phyloP scores from a whole-genome alignment of 2,113 vertebrate genomes.

The Bothrops jararaca region DNA sequence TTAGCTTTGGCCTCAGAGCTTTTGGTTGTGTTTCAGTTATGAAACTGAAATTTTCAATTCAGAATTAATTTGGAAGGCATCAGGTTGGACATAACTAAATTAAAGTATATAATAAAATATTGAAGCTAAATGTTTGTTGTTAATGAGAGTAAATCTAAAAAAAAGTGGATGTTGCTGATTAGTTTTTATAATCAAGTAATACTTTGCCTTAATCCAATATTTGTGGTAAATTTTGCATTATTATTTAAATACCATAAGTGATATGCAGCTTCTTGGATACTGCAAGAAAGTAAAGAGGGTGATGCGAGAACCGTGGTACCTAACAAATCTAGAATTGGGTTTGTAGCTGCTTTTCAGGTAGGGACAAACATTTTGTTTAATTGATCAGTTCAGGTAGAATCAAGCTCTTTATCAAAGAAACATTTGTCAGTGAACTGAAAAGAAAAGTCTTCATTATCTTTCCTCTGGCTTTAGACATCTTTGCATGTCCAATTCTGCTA shows the following conservation, averaged over 20 bases:
- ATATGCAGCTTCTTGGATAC: background rate
- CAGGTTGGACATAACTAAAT: background rate
- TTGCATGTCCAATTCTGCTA: background rate
- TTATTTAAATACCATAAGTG: background rate
- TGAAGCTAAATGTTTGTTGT: background rate
- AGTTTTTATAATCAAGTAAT: background rate
- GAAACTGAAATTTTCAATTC: background rate
- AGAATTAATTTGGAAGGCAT: background rate
- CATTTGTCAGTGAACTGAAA: background rate
- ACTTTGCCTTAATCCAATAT: background rate
- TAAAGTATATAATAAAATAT: constrained; percentile 14
- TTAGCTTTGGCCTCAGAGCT: background rate
- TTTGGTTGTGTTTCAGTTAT: background rate
- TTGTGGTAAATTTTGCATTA: constrained; percentile 25
- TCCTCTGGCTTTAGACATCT: too few species aligned
- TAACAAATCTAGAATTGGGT: background rate
- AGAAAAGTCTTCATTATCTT: background rate
- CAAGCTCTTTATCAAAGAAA: background rate
- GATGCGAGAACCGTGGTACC: background rate
- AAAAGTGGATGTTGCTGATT: background rate
- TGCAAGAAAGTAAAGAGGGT: background rate
- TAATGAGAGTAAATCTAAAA: background rate
- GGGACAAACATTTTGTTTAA: constrained; percentile 7
- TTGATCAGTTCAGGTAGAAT: background rate
- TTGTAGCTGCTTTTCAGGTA: constrained; percentile 31